These are phyloP conservation scores for Papilio xuthus DNA, from an alignment of 1,140 invertebrate species.

Conservation along the genomic window DNA sequence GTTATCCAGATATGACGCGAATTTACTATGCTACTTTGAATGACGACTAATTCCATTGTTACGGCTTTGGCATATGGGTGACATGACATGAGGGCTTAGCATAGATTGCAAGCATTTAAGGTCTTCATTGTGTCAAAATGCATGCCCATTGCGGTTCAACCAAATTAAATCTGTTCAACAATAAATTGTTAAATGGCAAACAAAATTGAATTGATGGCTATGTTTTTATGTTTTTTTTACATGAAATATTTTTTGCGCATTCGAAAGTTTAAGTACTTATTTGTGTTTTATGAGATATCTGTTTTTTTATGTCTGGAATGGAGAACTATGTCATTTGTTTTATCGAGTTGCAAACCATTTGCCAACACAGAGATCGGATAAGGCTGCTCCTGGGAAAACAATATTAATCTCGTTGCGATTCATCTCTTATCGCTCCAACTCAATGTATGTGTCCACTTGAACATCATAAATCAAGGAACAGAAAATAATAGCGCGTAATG, in stretches of 20 bases:
- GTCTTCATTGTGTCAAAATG: conserved; percentile 45
- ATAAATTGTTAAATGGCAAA: conserved; percentile 13
- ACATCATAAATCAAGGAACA: conserved; percentile 62
- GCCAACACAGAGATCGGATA: conserved; percentile 68
- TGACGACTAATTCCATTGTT: conserved; percentile 80
- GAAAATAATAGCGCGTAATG: conserved; percentile 24
- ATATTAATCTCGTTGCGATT: conserved; percentile 69
- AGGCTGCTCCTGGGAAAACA: conserved; percentile 61
- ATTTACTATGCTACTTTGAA: conserved; percentile 76
- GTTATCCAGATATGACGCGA: conserved; percentile 74
- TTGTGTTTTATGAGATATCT: neutral
- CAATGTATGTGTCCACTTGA: conserved; percentile 55
- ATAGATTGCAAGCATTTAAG: conserved; percentile 67
- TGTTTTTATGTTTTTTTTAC: conserved; percentile 32
- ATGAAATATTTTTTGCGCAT: too few species aligned
- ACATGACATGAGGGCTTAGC: conserved; percentile 72
- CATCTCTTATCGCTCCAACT: conserved; percentile 70
- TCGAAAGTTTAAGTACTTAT: too few species aligned
- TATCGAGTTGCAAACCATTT: conserved; percentile 58
- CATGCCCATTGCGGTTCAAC: conserved; percentile 20
- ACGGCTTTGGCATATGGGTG: conserved; percentile 70
- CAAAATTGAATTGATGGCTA: conserved; percentile 17
- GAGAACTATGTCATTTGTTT: conserved; percentile 49
- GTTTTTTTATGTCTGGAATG: conserved; percentile 1
- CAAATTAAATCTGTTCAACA: conserved; percentile 19